Evolutionary conservation across 2,797 vertebrate genomes (phyloP).

Genomic region (Gobionotothen gibberifrons): DNA sequence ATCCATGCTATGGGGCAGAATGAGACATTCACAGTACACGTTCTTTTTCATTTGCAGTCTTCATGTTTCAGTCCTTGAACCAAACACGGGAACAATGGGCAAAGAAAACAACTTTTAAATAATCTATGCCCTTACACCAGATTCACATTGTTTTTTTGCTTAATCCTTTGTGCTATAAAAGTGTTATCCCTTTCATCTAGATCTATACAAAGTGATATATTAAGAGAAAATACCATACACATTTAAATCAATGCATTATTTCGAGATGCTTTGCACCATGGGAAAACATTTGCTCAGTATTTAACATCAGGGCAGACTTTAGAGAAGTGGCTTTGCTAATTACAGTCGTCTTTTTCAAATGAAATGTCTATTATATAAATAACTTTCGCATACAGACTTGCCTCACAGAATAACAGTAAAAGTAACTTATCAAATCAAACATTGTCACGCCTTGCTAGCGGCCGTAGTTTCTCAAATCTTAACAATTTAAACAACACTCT

Average conservation of each 20-base stretch:
- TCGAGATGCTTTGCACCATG: conserved; percentile 17
- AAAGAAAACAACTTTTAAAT: conserved; percentile 18
- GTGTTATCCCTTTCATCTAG: conserved; percentile 26
- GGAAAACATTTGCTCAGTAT: neutral
- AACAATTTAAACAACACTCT: conserved; percentile 15
- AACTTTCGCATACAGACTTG: conserved; percentile 7
- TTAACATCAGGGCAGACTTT: neutral
- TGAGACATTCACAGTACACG: conserved; percentile 69
- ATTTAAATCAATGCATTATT: neutral
- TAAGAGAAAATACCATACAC: neutral
- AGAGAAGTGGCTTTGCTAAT: too few relatives aligned
- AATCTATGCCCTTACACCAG: conserved; percentile 7
- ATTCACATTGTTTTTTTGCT: conserved; percentile 50
- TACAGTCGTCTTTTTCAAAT: neutral
- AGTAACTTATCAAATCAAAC: neutral
- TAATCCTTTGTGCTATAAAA: conserved; percentile 51
- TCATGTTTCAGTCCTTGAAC: conserved; percentile 39
- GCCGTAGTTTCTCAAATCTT: neutral
- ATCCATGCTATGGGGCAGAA: conserved; percentile 67
- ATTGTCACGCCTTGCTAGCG: neutral
- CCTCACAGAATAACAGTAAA: neutral
- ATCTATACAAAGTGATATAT: conserved; percentile 43
- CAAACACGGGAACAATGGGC: conserved; percentile 30
- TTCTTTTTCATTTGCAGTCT: conserved; percentile 36
- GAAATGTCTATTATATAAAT: conserved; percentile 7